phyloP scores from a whole-genome alignment of 2,888 invertebrate species.

The Athetis lepigone region DNA sequence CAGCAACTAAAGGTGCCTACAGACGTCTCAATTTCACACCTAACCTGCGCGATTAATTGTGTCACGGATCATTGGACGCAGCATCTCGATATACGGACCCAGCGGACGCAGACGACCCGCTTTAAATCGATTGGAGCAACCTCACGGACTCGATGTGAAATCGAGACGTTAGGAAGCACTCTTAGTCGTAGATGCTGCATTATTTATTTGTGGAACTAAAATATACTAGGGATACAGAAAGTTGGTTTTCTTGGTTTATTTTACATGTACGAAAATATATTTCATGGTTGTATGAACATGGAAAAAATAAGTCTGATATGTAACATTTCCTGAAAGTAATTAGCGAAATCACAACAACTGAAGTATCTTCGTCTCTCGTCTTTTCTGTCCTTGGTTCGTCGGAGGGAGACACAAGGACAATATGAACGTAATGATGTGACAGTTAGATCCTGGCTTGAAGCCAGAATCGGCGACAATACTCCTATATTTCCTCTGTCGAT shows the following conservation, averaged over 20 bases:
- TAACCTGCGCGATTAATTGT: conserved; percentile 52
- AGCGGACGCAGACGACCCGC: conserved; percentile 26
- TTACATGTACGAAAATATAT: conserved; percentile 12
- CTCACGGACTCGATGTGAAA: conserved; percentile 34
- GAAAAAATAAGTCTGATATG: conserved; percentile 20
- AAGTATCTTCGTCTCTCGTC: conserved; percentile 48
- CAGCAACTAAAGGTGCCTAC: conserved; percentile 30
- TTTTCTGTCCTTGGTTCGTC: conserved; percentile 44
- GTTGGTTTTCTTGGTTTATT: conserved; percentile 18
- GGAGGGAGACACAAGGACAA: conserved; percentile 51
- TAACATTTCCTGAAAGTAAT: conserved; percentile 39
- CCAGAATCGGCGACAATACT: conserved; percentile 77
- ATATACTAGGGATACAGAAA: conserved; percentile 8
- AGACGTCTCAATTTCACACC: conserved; percentile 50
- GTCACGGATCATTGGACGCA: conserved; percentile 47
- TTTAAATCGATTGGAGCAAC: conserved; percentile 54
- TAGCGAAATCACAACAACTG: conserved; percentile 45
- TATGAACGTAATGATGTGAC: conserved; percentile 59
- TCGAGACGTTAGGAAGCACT: conserved; percentile 55
- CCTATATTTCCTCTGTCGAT: conserved; percentile 76
- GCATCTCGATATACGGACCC: conserved; percentile 49
- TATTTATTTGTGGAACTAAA: conserved; percentile 48
- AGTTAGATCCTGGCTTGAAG: conserved; percentile 74
- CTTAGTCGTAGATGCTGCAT: conserved; percentile 45
- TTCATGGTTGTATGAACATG: conserved; percentile 12